These are phyloP conservation scores for Metaphire vulgaris DNA, from an alignment of 1,140 invertebrate genomes.

Conservation along the genomic window DNA sequence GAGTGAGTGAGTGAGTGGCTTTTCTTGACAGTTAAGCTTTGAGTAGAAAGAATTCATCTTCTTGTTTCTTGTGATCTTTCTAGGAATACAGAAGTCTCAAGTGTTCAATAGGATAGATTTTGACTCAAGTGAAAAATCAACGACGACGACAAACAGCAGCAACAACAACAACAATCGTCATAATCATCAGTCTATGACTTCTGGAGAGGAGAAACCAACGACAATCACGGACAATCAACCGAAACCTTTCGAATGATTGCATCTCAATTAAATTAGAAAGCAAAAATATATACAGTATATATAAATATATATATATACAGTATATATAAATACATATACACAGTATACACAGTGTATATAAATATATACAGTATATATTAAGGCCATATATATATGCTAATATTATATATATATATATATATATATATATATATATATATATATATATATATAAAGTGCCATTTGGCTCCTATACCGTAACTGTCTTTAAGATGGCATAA, in stretches of 20 bases:
- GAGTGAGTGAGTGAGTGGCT: too few relatives aligned
- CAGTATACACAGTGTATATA: neutral
- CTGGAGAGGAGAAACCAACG: neutral
- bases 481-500: too few relatives aligned
- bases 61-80: too few relatives aligned
- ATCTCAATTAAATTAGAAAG: neutral
- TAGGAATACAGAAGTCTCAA: constrained; percentile 23
- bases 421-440: neutral
- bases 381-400: neutral
- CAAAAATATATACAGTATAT: neutral
- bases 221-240: neutral
- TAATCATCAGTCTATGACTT: neutral
- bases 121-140: neutral
- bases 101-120: constrained; percentile 13
- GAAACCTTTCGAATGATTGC: neutral
- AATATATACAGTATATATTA: neutral
- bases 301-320: neutral
- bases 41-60: too few relatives aligned
- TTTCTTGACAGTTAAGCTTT: too few relatives aligned
- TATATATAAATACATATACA: neutral
- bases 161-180: neutral
- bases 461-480: too few relatives aligned
- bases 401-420: neutral
- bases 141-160: neutral
- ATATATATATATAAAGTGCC: neutral